phyloP scores from a whole-genome alignment of 2,113 vertebrate species.

The Hucho hucho region DNA sequence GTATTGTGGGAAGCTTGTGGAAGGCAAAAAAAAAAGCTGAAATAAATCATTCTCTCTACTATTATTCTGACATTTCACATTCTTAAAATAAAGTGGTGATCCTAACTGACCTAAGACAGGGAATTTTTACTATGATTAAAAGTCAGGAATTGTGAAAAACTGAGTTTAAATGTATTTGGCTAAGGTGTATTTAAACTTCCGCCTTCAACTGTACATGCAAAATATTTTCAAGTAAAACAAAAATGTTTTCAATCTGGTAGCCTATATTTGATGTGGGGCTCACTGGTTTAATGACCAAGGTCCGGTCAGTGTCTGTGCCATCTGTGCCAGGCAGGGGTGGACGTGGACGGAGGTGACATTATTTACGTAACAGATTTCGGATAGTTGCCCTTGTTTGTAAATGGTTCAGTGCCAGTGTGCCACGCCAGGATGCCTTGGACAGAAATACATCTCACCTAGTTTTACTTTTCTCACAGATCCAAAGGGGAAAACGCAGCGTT shows the following conservation, averaged over 20 bases:
- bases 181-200: too few species aligned
- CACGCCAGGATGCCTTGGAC: constrained; percentile 51
- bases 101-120: too few species aligned
- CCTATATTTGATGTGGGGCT: too few species aligned
- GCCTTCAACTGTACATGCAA: too few species aligned
- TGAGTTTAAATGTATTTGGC: too few species aligned
- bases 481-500: constrained; percentile 43
- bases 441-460: constrained; percentile 21
- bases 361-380: constrained; percentile 26
- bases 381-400: constrained; percentile 42
- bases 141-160: too few species aligned
- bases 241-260: not conserved
- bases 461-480: constrained; percentile 29
- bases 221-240: not conserved
- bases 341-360: not conserved
- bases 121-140: too few species aligned
- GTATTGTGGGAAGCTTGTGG: too few species aligned
- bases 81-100: too few species aligned
- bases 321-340: constrained; percentile 46
- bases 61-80: too few species aligned
- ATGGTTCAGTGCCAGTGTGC: constrained; percentile 21
- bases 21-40: too few species aligned
- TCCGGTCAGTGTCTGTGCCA: constrained; percentile 31
- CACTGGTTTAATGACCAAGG: not conserved
- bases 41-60: too few species aligned